Base-by-base conservation (phyloP, 2,797 vertebrate species). In the Xenopus petersii region DNA sequence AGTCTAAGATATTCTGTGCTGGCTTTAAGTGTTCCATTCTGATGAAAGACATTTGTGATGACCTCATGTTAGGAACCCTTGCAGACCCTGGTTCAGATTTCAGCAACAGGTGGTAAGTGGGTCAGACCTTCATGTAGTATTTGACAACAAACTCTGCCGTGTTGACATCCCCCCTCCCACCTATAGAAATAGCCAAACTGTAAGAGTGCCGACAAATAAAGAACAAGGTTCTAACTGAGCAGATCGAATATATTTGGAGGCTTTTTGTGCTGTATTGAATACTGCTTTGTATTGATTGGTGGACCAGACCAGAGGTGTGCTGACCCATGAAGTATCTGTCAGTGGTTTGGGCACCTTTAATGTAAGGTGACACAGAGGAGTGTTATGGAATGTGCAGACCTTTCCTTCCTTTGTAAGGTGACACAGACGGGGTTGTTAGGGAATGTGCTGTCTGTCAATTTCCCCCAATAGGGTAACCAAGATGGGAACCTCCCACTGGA, bases 71-170 rank as follows among this genome's bases (percentile, higher is more conserved):
- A 21, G 36, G n/a, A 15, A 74, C 58, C 64, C 16, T 21, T n/a
- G 15, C 17, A 59, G 36, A 56, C 49, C 4, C 24, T 12, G 26
- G 42, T 15, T 67, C 16, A 42, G 12, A 55, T 67, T 74, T 74
- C 42, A 51, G 48, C 55, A 68, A 68, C 64, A 74, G 58, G 6
- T 74, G 65, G 5, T 13, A 55, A 49, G 5, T 36, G 67, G 64
- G 16, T 62, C 55, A 17, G 47, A 74, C 58, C 10, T 24, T 17
- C 17, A 5, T 61, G 24, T 61, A 21, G 24, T 12, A 61, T 61
- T 12, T 24, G 59, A 26, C 17, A 61, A 61, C 59, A 61, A 61
- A 61, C n/a, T 24, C 21, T 4, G 2, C 15, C 3, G 59, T 61
- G 59, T 61, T 61, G n/a, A 26, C 59, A 60, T 21, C n/a, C 54